Evolutionary conservation across 2,888 invertebrate genomes (phyloP), one percentile per base, ranked within the genome.

Genomic region (Pseudanteris insignis): DNA sequence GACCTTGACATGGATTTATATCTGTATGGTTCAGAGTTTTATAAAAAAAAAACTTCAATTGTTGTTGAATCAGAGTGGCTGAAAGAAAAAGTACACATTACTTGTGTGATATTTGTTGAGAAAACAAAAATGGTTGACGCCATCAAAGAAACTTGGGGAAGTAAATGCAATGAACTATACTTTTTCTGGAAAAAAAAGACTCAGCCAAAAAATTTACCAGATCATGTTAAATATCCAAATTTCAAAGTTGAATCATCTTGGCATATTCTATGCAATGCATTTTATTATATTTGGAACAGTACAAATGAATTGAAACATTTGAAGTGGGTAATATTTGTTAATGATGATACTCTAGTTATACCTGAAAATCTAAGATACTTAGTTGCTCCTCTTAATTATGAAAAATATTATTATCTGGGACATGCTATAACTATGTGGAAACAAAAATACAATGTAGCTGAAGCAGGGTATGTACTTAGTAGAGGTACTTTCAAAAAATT

Each of bases 391-490:
- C 70, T 83, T 55, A 74, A 84, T 70, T 69, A 74, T 25, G 72
- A 75, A 1, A 66, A 81, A 11, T 75, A 77, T 1, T 78, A 83
- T 76, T 86, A 86, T 77, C 74, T 86, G 41, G 86, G 86, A 1
- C 83, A 85, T 68, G 75, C 84, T 6, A 80, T 84, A 10, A 74
- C 75, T 44, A 81, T 85, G 66, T 86, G 86, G 86, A 82, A 81
- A 15, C 81, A 81, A 36, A 69, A 78, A 12, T 86, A 85, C 59
- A 86, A 86, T 71, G 76, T 81, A 3, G 84, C 82, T 1, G 78
- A 82, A 63, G 84, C 85, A 29, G 86, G 86, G 15, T 85, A 84
- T 70, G 83, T 83, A 47, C 72, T 86, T 30, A 86, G 85, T 69
- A 76, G 71, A 67, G 83, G 81, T n/a, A 78, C 81, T 13, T 65